A percentile compares a stretch with the other conserved stretches of the same genome.
phyloP scores from a whole-genome alignment of 2,888 invertebrate species.

The Maniola hyperantus region DNA sequence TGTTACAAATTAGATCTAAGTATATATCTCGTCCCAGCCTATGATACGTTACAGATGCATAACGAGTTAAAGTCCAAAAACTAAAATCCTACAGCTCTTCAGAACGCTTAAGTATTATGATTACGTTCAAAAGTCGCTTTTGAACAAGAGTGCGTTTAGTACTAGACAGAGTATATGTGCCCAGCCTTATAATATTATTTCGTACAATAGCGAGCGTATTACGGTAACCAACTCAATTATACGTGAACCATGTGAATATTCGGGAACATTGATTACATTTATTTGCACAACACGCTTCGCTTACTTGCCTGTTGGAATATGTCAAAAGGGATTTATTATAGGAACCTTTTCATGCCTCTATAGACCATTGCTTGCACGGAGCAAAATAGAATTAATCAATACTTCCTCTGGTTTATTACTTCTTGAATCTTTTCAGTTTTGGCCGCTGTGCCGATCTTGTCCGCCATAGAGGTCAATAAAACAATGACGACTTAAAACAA shows the following conservation, averaged over 20 bases:
- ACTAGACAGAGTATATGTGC: neutral
- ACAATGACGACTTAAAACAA: too few relatives aligned
- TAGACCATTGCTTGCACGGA: neutral
- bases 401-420: neutral
- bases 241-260: constrained; percentile 16
- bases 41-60: too few relatives aligned
- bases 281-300: constrained; percentile 16
- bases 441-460: neutral
- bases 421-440: neutral
- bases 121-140: too few relatives aligned
- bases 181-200: constrained; percentile 8
- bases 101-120: too few relatives aligned
- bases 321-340: constrained; percentile 7
- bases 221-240: constrained; percentile 30
- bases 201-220: constrained; percentile 21
- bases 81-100: too few relatives aligned
- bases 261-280: constrained; percentile 24
- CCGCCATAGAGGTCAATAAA: too few relatives aligned
- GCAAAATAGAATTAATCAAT: neutral
- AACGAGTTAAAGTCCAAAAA: too few relatives aligned
- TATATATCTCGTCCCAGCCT: too few relatives aligned
- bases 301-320: neutral
- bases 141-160: neutral
- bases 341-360: neutral
- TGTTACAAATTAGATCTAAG: too few relatives aligned